phyloP scores from a whole-genome alignment of 2,888 invertebrate genomes.

The Patella caerulea region DNA sequence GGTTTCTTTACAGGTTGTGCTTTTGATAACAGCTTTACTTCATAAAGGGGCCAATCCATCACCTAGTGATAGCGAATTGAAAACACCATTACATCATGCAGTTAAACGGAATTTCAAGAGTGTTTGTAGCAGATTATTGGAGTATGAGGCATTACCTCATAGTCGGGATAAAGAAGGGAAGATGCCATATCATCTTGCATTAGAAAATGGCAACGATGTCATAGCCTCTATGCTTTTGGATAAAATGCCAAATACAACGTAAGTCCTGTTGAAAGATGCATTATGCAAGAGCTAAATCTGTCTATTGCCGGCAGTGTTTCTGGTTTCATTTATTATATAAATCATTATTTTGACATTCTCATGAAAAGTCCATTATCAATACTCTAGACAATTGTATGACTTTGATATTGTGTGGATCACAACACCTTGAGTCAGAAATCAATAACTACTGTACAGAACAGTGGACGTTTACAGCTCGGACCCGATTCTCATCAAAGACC shows the following conservation, averaged over 20 bases:
- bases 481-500: too few relatives aligned
- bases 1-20: constrained; percentile 44
- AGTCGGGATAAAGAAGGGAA: constrained; percentile 45
- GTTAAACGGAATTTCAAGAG: constrained; percentile 52
- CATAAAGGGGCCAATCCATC: constrained; percentile 60
- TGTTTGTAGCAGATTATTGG: constrained; percentile 55
- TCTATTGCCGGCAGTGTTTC: too few relatives aligned
- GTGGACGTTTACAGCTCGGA: too few relatives aligned
- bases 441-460: too few relatives aligned
- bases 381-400: too few relatives aligned
- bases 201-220: constrained; percentile 53
- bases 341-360: too few relatives aligned
- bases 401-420: too few relatives aligned
- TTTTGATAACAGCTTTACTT: constrained; percentile 53
- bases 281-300: too few relatives aligned
- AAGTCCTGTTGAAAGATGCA: constrained; percentile 26
- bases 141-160: constrained; percentile 57
- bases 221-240: constrained; percentile 54
- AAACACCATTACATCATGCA: constrained; percentile 60
- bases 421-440: too few relatives aligned
- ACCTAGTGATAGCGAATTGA: constrained; percentile 38
- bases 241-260: constrained; percentile 56
- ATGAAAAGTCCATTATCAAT: too few relatives aligned
- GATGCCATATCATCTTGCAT: constrained; percentile 54
- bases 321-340: too few relatives aligned